A percentile compares a stretch with the other conserved stretches of the same genome.
phyloP scores from a whole-genome alignment of 1,140 invertebrate species.

The Drosophila willistoni region DNA sequence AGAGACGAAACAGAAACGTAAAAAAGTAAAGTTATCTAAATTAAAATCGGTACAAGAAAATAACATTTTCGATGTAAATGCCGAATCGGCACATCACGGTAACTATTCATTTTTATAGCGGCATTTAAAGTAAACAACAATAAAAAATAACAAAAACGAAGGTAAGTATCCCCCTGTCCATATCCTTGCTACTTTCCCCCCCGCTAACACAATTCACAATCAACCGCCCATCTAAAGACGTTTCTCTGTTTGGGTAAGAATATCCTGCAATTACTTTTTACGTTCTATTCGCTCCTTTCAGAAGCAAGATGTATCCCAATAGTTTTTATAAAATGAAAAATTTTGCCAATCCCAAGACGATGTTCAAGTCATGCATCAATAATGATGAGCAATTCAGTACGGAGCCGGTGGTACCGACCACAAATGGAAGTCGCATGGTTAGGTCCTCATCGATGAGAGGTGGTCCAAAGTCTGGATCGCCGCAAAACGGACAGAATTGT shows the following conservation, averaged over 20 bases:
- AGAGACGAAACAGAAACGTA: background rate
- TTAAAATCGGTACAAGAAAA: background rate
- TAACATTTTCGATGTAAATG: background rate
- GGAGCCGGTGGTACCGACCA: slow-evolving; percentile 13
- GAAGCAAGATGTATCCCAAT: slow-evolving; percentile 50
- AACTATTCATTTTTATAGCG: background rate
- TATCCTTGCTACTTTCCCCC: no score
- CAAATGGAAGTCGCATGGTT: background rate
- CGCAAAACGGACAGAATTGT: background rate
- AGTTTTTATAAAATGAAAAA: slow-evolving; percentile 64
- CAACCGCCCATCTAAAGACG: no score
- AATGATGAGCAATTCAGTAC: slow-evolving; percentile 44
- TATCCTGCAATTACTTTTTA: background rate
- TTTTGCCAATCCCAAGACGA: slow-evolving; percentile 63
- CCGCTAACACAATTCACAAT: no score
- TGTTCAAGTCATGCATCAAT: slow-evolving; percentile 54
- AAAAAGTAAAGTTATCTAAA: background rate
- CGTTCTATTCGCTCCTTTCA: background rate
- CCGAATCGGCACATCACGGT: background rate
- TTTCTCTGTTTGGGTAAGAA: no score
- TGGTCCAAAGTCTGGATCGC: background rate
- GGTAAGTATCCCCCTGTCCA: background rate
- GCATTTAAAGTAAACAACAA: background rate
- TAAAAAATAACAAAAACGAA: background rate
- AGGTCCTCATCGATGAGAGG: background rate